Base-by-base conservation (phyloP, 2,888 invertebrate genomes). In the Plebejus argus region DNA sequence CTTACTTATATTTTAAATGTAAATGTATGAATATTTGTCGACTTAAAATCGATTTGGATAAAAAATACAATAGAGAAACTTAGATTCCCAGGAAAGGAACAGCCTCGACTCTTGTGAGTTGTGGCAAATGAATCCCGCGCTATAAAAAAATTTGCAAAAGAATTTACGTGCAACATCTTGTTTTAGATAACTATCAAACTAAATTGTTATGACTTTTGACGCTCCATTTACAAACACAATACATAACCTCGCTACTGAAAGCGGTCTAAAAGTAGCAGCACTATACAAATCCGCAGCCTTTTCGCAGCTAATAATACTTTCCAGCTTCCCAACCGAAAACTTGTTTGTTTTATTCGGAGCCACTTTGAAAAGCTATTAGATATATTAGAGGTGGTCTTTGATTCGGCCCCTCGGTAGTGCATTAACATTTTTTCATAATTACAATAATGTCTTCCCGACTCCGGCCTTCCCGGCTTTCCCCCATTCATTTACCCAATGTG, bases 371-470 rank as follows among this genome's bases (percentile, higher is more conserved):
- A 74, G 74, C 74, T 74, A 81, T 81, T 81, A 82, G 81, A 79
- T 81, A 76, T 79, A 81, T 81, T 79, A 79, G 78, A 78, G 79
- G 80, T 77, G 78, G 78, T 58, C 80, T 78, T 76, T 79, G 80
- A 80, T 79, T 79, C 81, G 80, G 78, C 80, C 80, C 83, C 85
- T 80, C 78, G 81, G 82, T 82, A 85, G 86, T 86, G 85, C 86
- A 86, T 84, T 84, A 86, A 83, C 84, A 84, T 88, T 91, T 91
- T 92, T 92, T 91, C 91, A 92, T 92, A 92, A 93, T 93, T 93
- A 93, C 92, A 92, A 92, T 92, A 93, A 93, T 93, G 91, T 90
- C 88, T 88, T 90, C 89, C 89, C 89, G 87, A 89, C 90, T 90
- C 88, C 88, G 89, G 15, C 53, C 18, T 53, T 53, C 89, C 88